Evolutionary conservation across 2,113 vertebrate species (phyloP).

Genomic region (Manacus vitellinus): DNA sequence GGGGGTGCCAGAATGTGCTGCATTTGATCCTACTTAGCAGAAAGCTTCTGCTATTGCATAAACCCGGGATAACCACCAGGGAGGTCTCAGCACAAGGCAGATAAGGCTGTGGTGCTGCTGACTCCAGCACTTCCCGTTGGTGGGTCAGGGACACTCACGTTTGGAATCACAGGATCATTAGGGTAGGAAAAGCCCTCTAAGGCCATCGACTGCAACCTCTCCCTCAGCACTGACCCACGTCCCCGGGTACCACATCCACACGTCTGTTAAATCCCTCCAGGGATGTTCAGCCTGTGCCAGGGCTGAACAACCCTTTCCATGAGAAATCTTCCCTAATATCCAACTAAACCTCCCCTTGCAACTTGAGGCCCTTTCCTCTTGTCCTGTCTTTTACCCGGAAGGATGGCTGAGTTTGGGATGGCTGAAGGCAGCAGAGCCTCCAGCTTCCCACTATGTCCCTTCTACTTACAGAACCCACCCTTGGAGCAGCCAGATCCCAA

Average conservation of each 20-base stretch:
- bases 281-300: not conserved
- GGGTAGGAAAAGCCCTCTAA: not conserved
- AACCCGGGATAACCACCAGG: not conserved
- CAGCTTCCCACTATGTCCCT: fast-evolving
- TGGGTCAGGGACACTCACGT: not conserved
- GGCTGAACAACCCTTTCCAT: not conserved
- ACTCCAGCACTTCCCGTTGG: not conserved
- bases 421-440: not conserved
- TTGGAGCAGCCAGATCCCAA: not conserved
- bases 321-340: not conserved
- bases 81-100: not conserved
- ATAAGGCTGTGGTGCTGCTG: not conserved
- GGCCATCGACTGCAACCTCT: not conserved
- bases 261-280: not conserved
- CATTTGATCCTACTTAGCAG: not conserved
- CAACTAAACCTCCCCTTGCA: not conserved
- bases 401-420: not conserved
- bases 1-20: not conserved
- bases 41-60: not conserved
- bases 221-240: not conserved
- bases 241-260: fast-evolving
- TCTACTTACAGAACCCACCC: not conserved
- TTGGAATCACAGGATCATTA: not conserved
- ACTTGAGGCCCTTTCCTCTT: not conserved
- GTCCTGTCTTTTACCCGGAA: not conserved